These are phyloP conservation scores for Camptogramma bilineatum DNA, from an alignment of 2,888 invertebrate genomes.

Conservation along the genomic window DNA sequence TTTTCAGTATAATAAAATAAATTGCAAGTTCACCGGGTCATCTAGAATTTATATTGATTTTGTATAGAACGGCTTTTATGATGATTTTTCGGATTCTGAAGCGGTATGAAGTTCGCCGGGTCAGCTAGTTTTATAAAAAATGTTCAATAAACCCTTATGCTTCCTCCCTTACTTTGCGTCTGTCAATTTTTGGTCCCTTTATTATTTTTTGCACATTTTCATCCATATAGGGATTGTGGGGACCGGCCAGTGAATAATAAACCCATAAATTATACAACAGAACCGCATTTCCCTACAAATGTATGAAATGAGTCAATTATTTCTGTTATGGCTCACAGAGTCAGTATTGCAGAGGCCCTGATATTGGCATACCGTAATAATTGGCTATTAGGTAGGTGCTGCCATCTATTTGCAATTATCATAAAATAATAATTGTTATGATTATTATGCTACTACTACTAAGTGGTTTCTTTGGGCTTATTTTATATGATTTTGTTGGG, in stretches of 20 bases:
- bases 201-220: constrained; percentile 35
- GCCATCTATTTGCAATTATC: not conserved
- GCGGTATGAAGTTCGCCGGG: too few species aligned
- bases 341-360: constrained; percentile 33
- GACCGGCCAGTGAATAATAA: constrained; percentile 44
- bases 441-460: not conserved
- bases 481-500: too few species aligned
- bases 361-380: constrained; percentile 5
- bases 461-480: too few species aligned
- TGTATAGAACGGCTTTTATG: too few species aligned
- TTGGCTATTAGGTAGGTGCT: constrained; percentile 7
- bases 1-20: too few species aligned
- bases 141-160: not conserved
- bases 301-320: constrained; percentile 45
- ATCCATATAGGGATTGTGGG: constrained; percentile 26
- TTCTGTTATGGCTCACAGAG: constrained; percentile 12
- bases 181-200: constrained; percentile 30
- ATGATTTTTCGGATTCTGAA: too few species aligned
- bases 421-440: constrained; percentile 21
- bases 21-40: too few species aligned
- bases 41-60: too few species aligned
- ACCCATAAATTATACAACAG: constrained; percentile 39
- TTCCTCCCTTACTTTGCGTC: not conserved
- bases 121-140: not conserved
- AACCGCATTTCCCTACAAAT: constrained; percentile 38